Evolutionary conservation across 1,140 invertebrate genomes (phyloP).

Genomic region (Drosophila oshimai): DNA sequence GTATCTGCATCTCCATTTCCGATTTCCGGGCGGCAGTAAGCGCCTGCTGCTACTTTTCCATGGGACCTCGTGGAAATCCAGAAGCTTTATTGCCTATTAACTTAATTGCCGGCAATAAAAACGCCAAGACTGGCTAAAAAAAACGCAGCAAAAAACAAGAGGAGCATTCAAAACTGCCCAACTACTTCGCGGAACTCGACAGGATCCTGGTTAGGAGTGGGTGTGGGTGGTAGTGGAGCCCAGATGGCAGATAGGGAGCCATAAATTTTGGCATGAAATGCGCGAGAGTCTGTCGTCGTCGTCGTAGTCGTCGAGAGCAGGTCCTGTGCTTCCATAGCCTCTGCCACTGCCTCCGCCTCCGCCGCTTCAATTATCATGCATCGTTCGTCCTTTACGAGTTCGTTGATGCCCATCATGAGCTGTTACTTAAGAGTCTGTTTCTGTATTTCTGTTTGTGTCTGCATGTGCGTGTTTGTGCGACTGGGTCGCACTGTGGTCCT

Average conservation of each 20-base stretch:
- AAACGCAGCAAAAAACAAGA: slow-evolving; percentile 4
- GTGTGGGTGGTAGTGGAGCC: not conserved
- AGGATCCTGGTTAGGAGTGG: too few species aligned
- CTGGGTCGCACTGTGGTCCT: slow-evolving; percentile 7
- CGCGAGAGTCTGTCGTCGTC: slow-evolving; percentile 18
- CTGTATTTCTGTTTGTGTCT: not conserved
- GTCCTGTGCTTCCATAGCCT: not conserved
- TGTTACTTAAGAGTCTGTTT: slow-evolving; percentile 46
- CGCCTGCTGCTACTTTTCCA: not conserved
- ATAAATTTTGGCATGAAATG: slow-evolving; percentile 51
- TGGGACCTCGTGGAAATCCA: slow-evolving; percentile 34
- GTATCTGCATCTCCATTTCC: not conserved
- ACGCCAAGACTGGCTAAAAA: slow-evolving; percentile 48
- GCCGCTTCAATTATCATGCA: slow-evolving; percentile 50
- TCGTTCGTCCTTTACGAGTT: slow-evolving; percentile 63
- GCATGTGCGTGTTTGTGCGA: not conserved
- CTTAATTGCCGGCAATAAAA: slow-evolving; percentile 69
- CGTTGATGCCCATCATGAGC: slow-evolving; percentile 56
- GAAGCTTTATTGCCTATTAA: slow-evolving; percentile 71
- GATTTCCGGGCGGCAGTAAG: not conserved
- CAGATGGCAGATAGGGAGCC: slow-evolving; percentile 31
- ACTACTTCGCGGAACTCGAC: slow-evolving; percentile 24
- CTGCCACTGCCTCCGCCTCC: not conserved
- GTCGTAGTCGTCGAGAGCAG: slow-evolving; percentile 3
- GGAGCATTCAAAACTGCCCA: slow-evolving; percentile 37